These are phyloP conservation scores for Nannospalax galili DNA, from an alignment of 2,113 vertebrate genomes.

Conservation along the genomic window DNA sequence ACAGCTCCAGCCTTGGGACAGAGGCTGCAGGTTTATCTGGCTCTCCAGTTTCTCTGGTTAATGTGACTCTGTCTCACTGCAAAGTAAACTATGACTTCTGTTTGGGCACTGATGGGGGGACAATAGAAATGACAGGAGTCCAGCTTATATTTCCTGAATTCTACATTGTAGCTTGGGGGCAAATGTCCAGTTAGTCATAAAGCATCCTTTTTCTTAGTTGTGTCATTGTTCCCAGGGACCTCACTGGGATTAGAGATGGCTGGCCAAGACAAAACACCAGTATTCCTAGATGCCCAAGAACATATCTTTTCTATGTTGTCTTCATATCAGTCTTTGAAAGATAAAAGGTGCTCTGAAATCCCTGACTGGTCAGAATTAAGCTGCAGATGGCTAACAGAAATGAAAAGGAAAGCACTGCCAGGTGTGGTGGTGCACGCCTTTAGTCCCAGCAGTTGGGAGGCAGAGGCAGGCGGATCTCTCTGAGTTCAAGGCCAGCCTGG, in stretches of 20 bases:
- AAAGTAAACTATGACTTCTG: constrained; percentile 16
- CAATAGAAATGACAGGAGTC: background rate
- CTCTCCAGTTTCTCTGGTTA: background rate
- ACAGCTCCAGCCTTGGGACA: background rate
- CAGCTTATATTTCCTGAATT: background rate
- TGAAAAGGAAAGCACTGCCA: constrained; percentile 2
- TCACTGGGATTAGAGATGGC: background rate
- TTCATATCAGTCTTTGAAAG: background rate
- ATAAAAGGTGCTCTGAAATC: background rate
- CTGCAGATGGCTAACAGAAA: background rate
- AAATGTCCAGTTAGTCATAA: background rate
- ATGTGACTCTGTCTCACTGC: background rate
- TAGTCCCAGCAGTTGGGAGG: too few species aligned
- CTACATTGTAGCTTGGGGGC: background rate
- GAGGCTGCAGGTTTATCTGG: background rate
- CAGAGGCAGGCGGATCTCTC: too few species aligned
- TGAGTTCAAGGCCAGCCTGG: too few species aligned
- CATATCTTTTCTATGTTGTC: background rate
- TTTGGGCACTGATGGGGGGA: background rate
- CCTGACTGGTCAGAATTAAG: background rate
- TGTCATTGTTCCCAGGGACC: background rate
- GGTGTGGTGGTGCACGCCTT: too few species aligned
- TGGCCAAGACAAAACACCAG: background rate
- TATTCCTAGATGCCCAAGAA: background rate
- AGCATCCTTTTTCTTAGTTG: background rate